phyloP scores from a whole-genome alignment of 1,140 invertebrate species.

The Trichonephila inaurata region DNA sequence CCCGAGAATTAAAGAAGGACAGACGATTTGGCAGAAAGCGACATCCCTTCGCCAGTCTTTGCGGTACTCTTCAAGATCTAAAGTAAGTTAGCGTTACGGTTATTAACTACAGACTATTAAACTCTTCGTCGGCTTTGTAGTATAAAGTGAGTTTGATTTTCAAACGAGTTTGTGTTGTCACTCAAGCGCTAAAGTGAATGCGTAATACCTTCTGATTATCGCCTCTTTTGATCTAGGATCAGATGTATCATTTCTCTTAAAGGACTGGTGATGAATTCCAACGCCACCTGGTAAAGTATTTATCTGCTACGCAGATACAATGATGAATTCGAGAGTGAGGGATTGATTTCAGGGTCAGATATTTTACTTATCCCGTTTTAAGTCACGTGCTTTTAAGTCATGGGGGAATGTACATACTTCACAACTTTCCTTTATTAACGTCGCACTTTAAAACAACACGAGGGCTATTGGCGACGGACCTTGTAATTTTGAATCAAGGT shows the following conservation, averaged over 20 bases:
- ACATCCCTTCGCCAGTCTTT: constrained; percentile 69
- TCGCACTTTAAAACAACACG: too few relatives aligned
- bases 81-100: constrained; percentile 46
- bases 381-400: neutral
- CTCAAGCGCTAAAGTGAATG: neutral
- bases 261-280: neutral
- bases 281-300: neutral
- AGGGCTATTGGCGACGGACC: too few relatives aligned
- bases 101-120: neutral
- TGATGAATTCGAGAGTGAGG: neutral
- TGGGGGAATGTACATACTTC: too few relatives aligned
- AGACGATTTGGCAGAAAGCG: constrained; percentile 74
- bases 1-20: constrained; percentile 53
- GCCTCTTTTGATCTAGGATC: neutral
- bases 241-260: neutral
- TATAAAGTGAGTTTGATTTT: neutral
- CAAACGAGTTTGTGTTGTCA: too few relatives aligned
- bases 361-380: neutral
- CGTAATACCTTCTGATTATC: neutral
- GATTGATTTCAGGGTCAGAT: neutral
- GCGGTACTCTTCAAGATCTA: constrained; percentile 62
- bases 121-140: neutral
- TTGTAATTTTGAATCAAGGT: too few relatives aligned
- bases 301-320: neutral
- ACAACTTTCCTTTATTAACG: too few relatives aligned